phyloP scores from a whole-genome alignment of 1,140 invertebrate genomes.

The Drosophila pruinosa region DNA sequence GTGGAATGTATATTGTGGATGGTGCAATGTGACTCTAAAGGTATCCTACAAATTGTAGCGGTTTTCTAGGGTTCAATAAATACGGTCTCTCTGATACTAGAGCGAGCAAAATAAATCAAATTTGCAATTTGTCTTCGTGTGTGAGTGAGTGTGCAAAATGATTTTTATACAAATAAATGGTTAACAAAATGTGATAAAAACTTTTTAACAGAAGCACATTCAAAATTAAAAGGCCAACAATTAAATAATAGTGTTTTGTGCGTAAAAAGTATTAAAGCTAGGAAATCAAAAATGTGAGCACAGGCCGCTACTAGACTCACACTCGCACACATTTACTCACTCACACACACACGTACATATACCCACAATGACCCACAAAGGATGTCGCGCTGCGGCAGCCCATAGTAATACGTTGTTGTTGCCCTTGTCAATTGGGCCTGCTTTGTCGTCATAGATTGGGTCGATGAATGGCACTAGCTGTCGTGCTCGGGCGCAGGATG shows the following conservation, averaged over 20 bases:
- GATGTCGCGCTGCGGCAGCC: conserved; percentile 38
- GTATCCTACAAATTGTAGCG: not conserved
- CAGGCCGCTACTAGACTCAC: conserved; percentile 19
- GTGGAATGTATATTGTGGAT: conserved; percentile 2
- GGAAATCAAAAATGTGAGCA: conserved; percentile 40
- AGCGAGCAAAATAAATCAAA: conserved; percentile 49
- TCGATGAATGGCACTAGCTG: conserved; percentile 48
- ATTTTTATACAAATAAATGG: conserved; percentile 9
- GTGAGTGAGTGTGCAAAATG: conserved; percentile 38
- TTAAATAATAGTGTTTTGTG: not conserved
- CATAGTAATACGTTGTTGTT: conserved; percentile 40
- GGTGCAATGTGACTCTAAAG: not conserved
- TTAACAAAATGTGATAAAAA: conserved; percentile 29
- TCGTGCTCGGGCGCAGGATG: conserved; percentile 38
- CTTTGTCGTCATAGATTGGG: conserved; percentile 51
- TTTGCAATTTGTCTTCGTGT: conserved; percentile 18
- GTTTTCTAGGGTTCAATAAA: not conserved
- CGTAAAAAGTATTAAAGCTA: conserved; percentile 2
- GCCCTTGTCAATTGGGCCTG: conserved; percentile 46
- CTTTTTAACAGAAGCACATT: not conserved
- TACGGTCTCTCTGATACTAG: conserved; percentile 11
- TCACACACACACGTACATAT: conserved; percentile 1
- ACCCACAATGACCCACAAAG: conserved; percentile 49
- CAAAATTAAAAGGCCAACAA: not conserved
- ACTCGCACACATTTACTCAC: conserved; percentile 5